Percentiles rank a stretch among this genome's conserved stretches.
These are phyloP conservation scores for Thalassarche chlororhynchos DNA, from an alignment of 2,113 vertebrate genomes.

Conservation along the genomic window DNA sequence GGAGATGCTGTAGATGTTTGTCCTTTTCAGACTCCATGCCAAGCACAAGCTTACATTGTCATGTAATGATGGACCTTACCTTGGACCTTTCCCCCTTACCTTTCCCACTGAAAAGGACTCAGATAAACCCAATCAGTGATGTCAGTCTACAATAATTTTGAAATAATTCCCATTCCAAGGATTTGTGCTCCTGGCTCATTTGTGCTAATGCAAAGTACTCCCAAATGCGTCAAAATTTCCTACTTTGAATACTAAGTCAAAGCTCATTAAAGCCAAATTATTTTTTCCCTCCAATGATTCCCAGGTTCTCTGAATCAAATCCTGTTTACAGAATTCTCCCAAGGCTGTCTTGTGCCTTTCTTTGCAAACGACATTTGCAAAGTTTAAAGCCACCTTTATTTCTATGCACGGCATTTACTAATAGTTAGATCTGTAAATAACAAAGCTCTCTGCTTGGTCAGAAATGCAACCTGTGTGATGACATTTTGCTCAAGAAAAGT, in stretches of 20 bases:
- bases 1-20: neutral
- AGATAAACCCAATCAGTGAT: neutral
- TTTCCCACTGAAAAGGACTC: neutral
- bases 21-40: neutral
- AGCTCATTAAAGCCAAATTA: conserved; percentile 9
- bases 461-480: neutral
- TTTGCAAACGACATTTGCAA: neutral
- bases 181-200: neutral
- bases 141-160: neutral
- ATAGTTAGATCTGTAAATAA: neutral
- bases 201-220: neutral
- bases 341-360: neutral
- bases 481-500: neutral
- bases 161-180: neutral
- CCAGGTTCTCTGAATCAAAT: neutral
- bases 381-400: neutral
- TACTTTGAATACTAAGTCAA: neutral
- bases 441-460: neutral
- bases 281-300: neutral
- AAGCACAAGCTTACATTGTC: neutral
- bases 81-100: neutral
- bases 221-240: neutral
- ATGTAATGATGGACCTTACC: neutral
- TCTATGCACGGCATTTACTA: neutral
- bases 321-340: neutral